These are phyloP conservation scores for Nibea coibor DNA, from an alignment of 2,113 vertebrate species.

Conservation along the genomic window DNA sequence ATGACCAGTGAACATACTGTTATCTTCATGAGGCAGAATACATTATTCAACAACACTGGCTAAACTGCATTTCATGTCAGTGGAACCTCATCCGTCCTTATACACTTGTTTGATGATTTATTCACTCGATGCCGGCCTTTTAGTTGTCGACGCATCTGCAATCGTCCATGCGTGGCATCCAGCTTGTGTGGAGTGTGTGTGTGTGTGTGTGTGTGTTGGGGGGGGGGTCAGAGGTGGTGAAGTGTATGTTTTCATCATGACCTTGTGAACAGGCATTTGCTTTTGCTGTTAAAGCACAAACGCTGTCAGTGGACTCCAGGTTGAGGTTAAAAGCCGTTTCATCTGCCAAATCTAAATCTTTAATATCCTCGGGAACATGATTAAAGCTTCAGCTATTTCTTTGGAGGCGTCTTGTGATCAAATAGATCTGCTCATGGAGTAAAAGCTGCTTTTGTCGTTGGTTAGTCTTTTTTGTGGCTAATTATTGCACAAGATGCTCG, in stretches of 20 bases:
- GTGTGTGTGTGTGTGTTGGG: background rate
- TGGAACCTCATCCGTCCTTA: conserved; percentile 22
- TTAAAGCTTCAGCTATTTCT: background rate
- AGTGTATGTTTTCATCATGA: background rate
- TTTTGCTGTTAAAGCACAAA: conserved; percentile 10
- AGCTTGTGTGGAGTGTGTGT: background rate
- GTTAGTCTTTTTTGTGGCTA: background rate
- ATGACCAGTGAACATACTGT: conserved; percentile 29
- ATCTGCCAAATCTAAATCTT: conserved; percentile 47
- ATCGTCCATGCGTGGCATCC: conserved; percentile 11
- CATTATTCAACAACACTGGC: conserved; percentile 60
- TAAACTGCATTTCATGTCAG: conserved; percentile 52
- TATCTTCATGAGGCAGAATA: conserved; percentile 36
- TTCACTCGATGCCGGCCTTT: conserved; percentile 46
- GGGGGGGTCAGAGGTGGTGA: background rate
- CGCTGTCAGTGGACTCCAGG: conserved; percentile 10
- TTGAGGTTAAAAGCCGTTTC: conserved; percentile 49
- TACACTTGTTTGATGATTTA: conserved; percentile 68
- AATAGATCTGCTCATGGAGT: conserved; percentile 7
- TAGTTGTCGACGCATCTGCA: conserved; percentile 49
- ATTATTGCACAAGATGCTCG: background rate
- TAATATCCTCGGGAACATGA: conserved; percentile 6
- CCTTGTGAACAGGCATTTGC: conserved; percentile 24
- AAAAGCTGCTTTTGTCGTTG: background rate
- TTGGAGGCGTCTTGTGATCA: conserved; percentile 24